These are phyloP conservation scores for Ptyas mucosa DNA, from an alignment of 2,113 vertebrate species.

Conservation along the genomic window DNA sequence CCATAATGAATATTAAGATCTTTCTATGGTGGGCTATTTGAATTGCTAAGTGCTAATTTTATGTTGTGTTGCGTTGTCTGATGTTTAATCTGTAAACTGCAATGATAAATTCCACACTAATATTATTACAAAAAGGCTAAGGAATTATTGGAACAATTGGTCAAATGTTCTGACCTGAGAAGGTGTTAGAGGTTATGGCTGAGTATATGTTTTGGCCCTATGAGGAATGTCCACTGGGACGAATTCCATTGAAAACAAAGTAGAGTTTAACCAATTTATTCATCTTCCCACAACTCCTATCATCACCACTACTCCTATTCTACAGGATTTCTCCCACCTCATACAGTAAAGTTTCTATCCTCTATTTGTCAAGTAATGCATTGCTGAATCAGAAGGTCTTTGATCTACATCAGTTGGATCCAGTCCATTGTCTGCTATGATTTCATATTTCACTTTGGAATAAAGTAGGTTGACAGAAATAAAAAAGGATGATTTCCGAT, in stretches of 20 bases:
- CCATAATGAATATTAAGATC: background rate
- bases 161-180: background rate
- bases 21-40: background rate
- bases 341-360: background rate
- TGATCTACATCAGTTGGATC: background rate
- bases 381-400: background rate
- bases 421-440: background rate
- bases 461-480: background rate
- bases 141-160: background rate
- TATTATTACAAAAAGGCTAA: background rate
- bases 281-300: background rate
- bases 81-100: background rate
- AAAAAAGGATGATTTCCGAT: background rate
- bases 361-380: background rate
- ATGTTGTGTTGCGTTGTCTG: background rate
- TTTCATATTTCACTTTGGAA: background rate
- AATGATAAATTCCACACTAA: background rate
- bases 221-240: background rate
- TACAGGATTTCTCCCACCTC: too few species aligned
- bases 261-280: background rate
- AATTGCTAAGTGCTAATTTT: background rate
- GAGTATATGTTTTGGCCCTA: background rate
- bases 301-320: background rate
- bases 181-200: constrained; percentile 9
- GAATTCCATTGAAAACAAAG: background rate